Conservation (phyloP, 2,888 invertebrate species). For the Caenorhabditis wallacei region DNA sequence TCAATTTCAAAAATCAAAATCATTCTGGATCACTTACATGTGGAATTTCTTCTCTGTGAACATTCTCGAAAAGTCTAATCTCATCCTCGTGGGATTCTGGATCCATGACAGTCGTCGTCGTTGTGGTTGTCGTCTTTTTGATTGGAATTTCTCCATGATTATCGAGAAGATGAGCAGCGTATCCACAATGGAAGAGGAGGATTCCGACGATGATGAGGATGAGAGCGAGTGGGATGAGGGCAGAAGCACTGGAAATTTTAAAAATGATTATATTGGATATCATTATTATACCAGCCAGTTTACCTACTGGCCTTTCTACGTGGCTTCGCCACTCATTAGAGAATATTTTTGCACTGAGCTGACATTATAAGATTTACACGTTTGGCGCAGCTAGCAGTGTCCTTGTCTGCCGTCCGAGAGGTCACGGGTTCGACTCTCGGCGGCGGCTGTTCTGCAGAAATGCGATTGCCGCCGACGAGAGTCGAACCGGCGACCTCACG, state of each 20-base stretch:
- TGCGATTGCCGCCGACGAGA: no score
- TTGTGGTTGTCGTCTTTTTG: slow-evolving; percentile 77
- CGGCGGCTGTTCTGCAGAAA: no score
- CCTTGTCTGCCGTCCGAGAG: no score
- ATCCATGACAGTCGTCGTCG: slow-evolving; percentile 69
- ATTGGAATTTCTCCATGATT: slow-evolving; percentile 78
- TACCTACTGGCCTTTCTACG: no score
- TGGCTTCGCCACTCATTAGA: no score
- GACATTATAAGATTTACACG: no score
- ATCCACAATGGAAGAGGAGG: slow-evolving; percentile 83
- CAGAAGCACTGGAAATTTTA: slow-evolving; percentile 76
- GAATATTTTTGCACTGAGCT: no score
- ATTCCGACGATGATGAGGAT: slow-evolving; percentile 82
- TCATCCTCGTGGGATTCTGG: slow-evolving; percentile 77
- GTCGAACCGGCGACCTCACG: no score
- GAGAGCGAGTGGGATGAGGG: slow-evolving; percentile 80
- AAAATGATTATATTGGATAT: no score
- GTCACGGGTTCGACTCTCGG: no score
- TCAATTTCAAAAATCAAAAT: not conserved
- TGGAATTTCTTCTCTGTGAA: slow-evolving; percentile 64
- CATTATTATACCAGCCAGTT: no score
- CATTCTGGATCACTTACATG: slow-evolving; percentile 40
- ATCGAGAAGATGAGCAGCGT: slow-evolving; percentile 83
- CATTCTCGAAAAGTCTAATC: slow-evolving; percentile 71
- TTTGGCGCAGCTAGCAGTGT: no score